phyloP scores from a whole-genome alignment of 35 echinoderm and acorn worm genomes.

The Acanthaster planci region DNA sequence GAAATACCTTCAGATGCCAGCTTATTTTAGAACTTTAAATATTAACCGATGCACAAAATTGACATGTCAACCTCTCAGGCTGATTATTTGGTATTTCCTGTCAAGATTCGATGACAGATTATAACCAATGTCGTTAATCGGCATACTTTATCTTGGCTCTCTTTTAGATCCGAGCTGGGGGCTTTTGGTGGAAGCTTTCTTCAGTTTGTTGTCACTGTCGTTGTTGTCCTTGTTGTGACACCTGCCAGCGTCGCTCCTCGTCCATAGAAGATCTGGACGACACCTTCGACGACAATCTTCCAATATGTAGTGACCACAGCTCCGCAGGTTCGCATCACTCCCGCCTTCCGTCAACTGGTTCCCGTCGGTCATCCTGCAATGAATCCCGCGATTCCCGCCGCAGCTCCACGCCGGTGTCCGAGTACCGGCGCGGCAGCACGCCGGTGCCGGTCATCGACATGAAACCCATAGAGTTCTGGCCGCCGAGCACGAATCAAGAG shows the following conservation, averaged over 20 bases:
- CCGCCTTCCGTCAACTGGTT: slow-evolving; percentile 73
- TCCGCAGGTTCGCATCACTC: not conserved
- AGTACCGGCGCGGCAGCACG: slow-evolving; percentile 77
- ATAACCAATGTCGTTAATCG: no score
- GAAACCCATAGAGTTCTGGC: slow-evolving; percentile 99
- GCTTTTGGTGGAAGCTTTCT: slow-evolving; percentile 39
- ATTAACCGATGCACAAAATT: no score
- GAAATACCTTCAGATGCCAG: no score
- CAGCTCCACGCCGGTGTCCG: slow-evolving; percentile 76
- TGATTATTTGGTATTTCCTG: no score
- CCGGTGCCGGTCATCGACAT: slow-evolving; percentile 93
- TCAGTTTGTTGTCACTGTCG: slow-evolving; percentile 20
- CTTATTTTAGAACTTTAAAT: no score
- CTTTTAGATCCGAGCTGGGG: slow-evolving; percentile 11
- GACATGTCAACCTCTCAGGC: no score
- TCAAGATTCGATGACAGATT: no score
- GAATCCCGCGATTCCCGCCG: slow-evolving; percentile 63
- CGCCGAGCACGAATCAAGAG: slow-evolving; percentile 91
- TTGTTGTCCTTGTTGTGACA: slow-evolving; percentile 33
- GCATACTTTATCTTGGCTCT: no score
- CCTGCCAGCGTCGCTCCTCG: slow-evolving; percentile 30
- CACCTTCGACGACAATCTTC: slow-evolving; percentile 16
- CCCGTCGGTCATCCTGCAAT: slow-evolving; percentile 73
- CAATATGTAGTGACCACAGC: slow-evolving; percentile 7
- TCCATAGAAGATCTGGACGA: slow-evolving; percentile 41